These are phyloP conservation scores for Lepisosteus osseus DNA, from an alignment of 2,113 vertebrate species.

Conservation along the genomic window DNA sequence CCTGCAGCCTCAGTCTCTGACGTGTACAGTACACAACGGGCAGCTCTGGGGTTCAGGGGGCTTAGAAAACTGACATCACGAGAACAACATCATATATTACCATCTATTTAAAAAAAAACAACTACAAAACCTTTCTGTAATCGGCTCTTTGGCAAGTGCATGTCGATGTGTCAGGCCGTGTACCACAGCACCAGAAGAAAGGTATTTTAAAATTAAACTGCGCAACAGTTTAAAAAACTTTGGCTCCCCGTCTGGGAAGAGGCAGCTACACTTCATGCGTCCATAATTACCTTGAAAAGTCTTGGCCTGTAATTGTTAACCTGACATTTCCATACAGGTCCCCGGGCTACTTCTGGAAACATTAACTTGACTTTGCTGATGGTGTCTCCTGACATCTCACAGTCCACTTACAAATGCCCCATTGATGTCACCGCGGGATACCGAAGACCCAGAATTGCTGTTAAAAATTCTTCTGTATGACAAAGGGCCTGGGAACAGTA, in stretches of 20 bases:
- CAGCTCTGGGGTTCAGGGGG: neutral
- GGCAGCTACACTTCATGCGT: neutral
- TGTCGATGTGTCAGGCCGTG: no score
- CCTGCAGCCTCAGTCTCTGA: slow-evolving; percentile 8
- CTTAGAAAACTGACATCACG: neutral
- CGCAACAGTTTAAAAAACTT: neutral
- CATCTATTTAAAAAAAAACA: neutral
- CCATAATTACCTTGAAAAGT: neutral
- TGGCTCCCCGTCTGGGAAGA: neutral
- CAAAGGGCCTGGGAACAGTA: neutral
- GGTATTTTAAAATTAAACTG: no score
- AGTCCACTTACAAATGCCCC: neutral
- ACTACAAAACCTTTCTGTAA: neutral
- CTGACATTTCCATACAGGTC: neutral
- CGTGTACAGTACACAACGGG: slow-evolving; percentile 8
- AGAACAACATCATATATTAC: neutral
- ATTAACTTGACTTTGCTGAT: neutral
- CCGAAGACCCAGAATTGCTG: neutral
- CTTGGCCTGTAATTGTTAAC: slow-evolving; percentile 1
- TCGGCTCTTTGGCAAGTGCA: no score
- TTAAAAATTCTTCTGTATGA: neutral
- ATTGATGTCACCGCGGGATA: neutral
- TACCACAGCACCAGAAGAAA: no score
- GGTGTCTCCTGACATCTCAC: neutral
- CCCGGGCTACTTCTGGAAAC: neutral